phyloP scores from a whole-genome alignment of 1,140 invertebrate genomes.

The Drosophila suzukii region DNA sequence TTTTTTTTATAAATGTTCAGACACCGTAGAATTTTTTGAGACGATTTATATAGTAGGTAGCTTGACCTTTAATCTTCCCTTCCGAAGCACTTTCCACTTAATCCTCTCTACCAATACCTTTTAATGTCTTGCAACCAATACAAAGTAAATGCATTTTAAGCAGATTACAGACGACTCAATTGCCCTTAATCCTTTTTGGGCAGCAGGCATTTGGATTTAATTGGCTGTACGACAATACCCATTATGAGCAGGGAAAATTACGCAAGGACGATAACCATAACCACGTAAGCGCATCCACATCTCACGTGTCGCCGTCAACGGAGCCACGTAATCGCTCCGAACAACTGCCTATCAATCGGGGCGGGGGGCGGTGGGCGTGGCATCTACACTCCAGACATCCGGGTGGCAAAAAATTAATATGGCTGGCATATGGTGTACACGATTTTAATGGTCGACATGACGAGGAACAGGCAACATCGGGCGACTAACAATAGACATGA shows the following conservation, averaged over 20 bases:
- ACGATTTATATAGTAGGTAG: too few relatives aligned
- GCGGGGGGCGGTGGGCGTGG: neutral
- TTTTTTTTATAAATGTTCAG: too few relatives aligned
- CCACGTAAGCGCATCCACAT: conserved; percentile 51
- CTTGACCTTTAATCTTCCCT: neutral
- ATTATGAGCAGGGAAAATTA: conserved; percentile 61
- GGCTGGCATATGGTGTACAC: conserved; percentile 63
- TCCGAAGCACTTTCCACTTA: neutral
- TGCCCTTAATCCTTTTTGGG: conserved; percentile 22
- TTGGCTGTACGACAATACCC: conserved; percentile 36
- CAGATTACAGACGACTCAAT: conserved; percentile 30
- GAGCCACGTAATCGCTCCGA: conserved; percentile 41
- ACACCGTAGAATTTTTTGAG: too few relatives aligned
- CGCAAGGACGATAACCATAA: conserved; percentile 76
- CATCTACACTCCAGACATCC: conserved; percentile 10
- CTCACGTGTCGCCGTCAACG: conserved; percentile 59
- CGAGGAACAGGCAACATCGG: conserved; percentile 41
- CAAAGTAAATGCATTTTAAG: conserved; percentile 27
- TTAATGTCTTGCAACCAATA: conserved; percentile 8
- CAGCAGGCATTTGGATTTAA: conserved; percentile 34
- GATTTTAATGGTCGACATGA: conserved; percentile 64
- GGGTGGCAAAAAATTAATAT: conserved; percentile 74
- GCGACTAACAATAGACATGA: conserved; percentile 68
- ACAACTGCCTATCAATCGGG: conserved; percentile 46
- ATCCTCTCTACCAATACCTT: neutral